phyloP scores from a whole-genome alignment of 2,888 invertebrate species.

The Papilio protenor region DNA sequence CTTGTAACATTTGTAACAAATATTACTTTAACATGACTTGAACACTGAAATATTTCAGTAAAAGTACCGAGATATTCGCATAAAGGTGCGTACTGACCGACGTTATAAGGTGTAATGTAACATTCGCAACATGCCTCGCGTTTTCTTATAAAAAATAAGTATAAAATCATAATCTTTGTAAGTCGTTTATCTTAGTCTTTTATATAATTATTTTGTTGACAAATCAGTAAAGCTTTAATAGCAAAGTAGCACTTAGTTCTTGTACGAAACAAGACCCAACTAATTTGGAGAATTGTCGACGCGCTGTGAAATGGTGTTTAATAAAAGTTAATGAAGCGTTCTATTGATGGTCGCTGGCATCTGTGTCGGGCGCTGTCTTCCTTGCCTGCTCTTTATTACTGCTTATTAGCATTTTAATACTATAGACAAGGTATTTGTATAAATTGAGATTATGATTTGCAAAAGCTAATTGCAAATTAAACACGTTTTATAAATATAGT shows the following conservation, averaged over 20 bases:
- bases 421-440: conserved; percentile 12
- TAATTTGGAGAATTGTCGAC: conserved; percentile 74
- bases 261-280: conserved; percentile 57
- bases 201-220: background rate
- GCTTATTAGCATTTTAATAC: conserved; percentile 79
- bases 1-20: background rate
- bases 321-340: conserved; percentile 81
- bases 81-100: background rate
- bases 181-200: background rate
- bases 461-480: conserved; percentile 6
- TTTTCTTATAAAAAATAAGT: no score
- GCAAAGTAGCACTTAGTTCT: conserved; percentile 36
- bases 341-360: conserved; percentile 80
- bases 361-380: conserved; percentile 70
- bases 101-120: background rate
- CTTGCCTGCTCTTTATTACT: conserved; percentile 68
- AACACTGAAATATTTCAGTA: background rate
- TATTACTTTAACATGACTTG: background rate
- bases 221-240: conserved; percentile 24
- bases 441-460: conserved; percentile 12
- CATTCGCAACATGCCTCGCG: no score
- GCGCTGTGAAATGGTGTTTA: conserved; percentile 80
- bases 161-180: no score
- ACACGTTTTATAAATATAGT: background rate
- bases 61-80: background rate